A percentile compares a stretch with the other conserved stretches of the same genome.
Conservation (phyloP, 2,797 vertebrate species). For the Onychomys torridus region DNA sequence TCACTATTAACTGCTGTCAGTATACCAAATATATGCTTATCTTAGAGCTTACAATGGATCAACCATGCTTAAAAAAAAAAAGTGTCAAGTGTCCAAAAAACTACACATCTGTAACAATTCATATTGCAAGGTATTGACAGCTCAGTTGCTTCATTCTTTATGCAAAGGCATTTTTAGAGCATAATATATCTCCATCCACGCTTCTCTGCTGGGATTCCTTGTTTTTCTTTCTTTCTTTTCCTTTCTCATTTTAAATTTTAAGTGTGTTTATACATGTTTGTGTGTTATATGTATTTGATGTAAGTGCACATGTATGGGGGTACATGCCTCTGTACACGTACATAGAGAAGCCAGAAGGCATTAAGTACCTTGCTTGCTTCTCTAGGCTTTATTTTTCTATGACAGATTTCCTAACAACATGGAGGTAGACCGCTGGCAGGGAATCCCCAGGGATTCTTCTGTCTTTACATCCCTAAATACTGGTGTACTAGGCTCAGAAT, state of each 20-base stretch:
- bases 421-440: background rate
- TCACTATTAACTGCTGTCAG: background rate
- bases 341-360: background rate
- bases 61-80: background rate
- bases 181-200: background rate
- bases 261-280: background rate
- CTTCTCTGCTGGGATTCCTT: background rate
- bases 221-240: background rate
- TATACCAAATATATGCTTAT: background rate
- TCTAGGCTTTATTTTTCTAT: background rate
- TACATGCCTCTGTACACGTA: background rate
- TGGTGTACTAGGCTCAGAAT: background rate
- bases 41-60: background rate
- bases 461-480: background rate
- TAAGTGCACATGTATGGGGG: background rate
- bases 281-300: background rate
- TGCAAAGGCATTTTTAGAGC: background rate
- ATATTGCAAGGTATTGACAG: background rate
- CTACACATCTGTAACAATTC: background rate
- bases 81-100: background rate
- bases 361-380: background rate
- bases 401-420: background rate
- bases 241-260: background rate
- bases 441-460: background rate
- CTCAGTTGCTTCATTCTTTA: background rate